Evolutionary conservation across 2,797 vertebrate species (phyloP), one percentile per base, ranked within the genome.

Genomic region (Loris lydekkerianus): DNA sequence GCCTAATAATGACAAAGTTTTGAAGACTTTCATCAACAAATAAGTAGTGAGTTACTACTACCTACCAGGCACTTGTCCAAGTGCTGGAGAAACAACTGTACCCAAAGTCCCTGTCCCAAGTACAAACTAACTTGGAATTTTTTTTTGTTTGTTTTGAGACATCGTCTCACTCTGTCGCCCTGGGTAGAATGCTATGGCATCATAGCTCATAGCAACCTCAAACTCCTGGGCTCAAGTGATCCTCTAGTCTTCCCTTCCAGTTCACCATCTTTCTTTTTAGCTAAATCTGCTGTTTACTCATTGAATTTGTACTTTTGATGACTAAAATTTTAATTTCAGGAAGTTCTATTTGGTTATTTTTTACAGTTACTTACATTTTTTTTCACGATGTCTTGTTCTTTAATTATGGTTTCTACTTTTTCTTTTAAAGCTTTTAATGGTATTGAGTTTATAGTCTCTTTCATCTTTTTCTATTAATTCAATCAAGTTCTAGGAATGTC

Each of bases 251-350:
- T 23, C 23, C 78, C 21, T 84, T 70, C 43, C 4, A 21, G 18
- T 61, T 91, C 46, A 21, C n/a, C 40, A 7, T 89, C 46, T 94
- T 96, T 78, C 46, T 94, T 37, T 65, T 40, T 23, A 65, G 72
- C 37, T 73, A 67, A 86, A 34, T 49, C 37, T 86, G 31, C 46
- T 72, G 3, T 63, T 88, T 46, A 72, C 9, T 7, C 56, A 60
- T 23, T 67, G 63, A 40, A 15, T 80, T 84, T 91, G 58, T 65
- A 56, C 65, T 91, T 87, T 91, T 91, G 27, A 75, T 17, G 23
- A 81, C 60, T 76, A 75, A 34, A 46, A 65, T 70, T 56, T 86
- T 87, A 70, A 78, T 37, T n/a, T 78, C 61, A 37, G 9, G 34
- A 77, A 77, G 58, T 83, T 94, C 70, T 58, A 0, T 40, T 85